Percentiles rank a stretch among this genome's conserved stretches.
Evolutionary conservation across 2,797 vertebrate genomes (phyloP).

Genomic region (Psittacula echo): DNA sequence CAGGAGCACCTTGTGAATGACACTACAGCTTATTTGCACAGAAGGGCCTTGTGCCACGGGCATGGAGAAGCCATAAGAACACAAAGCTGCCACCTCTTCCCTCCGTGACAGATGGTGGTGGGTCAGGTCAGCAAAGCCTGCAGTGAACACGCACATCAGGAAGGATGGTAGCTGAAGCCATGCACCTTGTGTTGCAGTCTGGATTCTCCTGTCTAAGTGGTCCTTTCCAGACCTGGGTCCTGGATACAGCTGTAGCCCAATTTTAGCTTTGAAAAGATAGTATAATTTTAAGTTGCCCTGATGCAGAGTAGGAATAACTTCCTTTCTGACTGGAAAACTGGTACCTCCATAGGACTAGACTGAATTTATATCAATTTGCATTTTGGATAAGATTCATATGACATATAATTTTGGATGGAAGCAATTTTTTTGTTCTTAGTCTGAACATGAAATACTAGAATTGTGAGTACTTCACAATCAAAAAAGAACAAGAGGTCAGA

Average conservation of each 20-base stretch:
- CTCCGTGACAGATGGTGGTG: neutral
- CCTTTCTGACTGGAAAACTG: neutral
- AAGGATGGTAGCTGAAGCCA: neutral
- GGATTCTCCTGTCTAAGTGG: neutral
- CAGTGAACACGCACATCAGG: neutral
- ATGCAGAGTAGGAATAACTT: neutral
- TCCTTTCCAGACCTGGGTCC: neutral
- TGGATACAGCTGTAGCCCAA: neutral
- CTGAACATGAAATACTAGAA: neutral
- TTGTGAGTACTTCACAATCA: neutral
- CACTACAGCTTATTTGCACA: neutral
- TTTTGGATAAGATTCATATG: neutral
- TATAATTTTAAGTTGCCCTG: neutral
- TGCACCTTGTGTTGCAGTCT: fast-evolving
- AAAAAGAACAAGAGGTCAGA: neutral
- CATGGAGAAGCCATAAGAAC: neutral
- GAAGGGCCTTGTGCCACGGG: neutral
- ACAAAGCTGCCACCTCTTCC: neutral
- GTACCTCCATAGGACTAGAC: neutral
- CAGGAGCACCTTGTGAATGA: neutral
- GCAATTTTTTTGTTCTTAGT: neutral
- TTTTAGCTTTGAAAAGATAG: neutral
- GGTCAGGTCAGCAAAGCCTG: neutral
- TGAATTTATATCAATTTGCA: neutral
- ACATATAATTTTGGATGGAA: neutral